Evolutionary conservation across 2,797 vertebrate genomes (phyloP).

Genomic region (Myiotriccus ornatus): DNA sequence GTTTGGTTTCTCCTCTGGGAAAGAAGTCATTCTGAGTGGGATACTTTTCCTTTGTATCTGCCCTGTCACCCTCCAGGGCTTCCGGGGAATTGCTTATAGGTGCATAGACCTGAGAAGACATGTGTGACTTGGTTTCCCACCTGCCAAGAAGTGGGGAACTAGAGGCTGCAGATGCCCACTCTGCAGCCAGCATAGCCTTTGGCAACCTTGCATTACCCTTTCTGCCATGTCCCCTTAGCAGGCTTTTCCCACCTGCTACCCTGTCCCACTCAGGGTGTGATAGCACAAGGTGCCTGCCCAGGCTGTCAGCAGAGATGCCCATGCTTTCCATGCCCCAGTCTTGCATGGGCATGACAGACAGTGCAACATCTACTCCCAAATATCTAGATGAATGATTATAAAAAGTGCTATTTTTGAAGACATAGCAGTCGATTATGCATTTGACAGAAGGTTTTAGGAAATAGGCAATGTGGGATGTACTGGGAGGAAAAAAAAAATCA

Average conservation of each 20-base stretch:
- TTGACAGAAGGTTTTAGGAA: slow-evolving; percentile 84
- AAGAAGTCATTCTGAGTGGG: neutral
- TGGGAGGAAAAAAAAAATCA: slow-evolving; percentile 80
- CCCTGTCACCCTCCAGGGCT: neutral
- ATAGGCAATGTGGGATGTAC: slow-evolving; percentile 83
- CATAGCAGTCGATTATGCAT: slow-evolving; percentile 79
- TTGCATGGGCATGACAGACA: slow-evolving; percentile 53
- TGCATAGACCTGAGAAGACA: neutral
- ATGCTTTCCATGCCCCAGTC: neutral
- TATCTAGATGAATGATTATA: slow-evolving; percentile 72
- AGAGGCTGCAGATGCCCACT: neutral
- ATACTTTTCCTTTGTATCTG: neutral
- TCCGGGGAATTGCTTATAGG: neutral
- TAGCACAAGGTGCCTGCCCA: neutral
- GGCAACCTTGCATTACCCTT: neutral
- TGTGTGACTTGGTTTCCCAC: neutral
- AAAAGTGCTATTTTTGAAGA: slow-evolving; percentile 77
- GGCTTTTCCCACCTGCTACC: neutral
- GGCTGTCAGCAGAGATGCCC: neutral
- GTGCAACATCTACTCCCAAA: slow-evolving; percentile 55
- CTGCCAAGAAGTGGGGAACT: neutral
- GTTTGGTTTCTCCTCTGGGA: neutral
- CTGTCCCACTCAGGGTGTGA: neutral
- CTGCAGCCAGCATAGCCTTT: neutral
- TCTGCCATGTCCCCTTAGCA: neutral